Evolutionary conservation across 92 coral and sea anemone species (phyloP).

Genomic region (Siderastrea siderea): DNA sequence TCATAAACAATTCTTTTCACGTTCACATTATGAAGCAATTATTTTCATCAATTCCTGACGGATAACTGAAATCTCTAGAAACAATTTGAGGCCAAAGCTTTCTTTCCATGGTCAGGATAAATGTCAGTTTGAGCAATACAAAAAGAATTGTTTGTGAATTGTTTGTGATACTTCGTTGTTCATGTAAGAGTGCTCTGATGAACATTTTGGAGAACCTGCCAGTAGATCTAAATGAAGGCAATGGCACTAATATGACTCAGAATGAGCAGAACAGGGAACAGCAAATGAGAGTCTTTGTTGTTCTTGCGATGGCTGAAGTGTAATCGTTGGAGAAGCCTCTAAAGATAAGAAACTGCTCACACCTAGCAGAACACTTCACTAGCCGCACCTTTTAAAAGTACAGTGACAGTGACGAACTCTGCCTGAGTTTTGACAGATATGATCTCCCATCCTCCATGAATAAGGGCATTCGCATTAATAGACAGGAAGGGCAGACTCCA

Average conservation of each 20-base stretch:
- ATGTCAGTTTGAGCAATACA: too few relatives aligned
- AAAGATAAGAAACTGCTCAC: slow-evolving; percentile 54
- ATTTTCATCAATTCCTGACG: too few relatives aligned
- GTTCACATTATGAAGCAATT: too few relatives aligned
- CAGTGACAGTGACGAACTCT: slow-evolving; percentile 54
- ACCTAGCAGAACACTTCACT: slow-evolving; percentile 59
- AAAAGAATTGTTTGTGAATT: too few relatives aligned
- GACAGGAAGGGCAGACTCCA: slow-evolving; percentile 30
- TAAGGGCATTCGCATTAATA: slow-evolving; percentile 1
- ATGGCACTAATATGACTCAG: background rate
- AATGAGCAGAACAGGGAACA: background rate
- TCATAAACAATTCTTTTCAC: too few relatives aligned
- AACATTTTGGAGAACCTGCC: slow-evolving; percentile 28
- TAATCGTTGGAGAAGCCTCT: slow-evolving; percentile 71
- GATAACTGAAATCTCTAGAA: too few relatives aligned
- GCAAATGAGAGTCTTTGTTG: slow-evolving; percentile 30
- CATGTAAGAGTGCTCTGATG: slow-evolving; percentile 30
- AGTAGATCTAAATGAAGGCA: background rate
- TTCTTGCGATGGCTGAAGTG: slow-evolving; percentile 76
- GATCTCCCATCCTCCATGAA: slow-evolving; percentile 54
- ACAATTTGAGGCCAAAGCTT: too few relatives aligned
- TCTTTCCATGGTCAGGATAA: too few relatives aligned
- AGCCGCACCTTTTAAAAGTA: slow-evolving; percentile 55
- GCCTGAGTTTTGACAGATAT: slow-evolving; percentile 66
- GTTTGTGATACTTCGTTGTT: too few relatives aligned